Evolutionary conservation across 2,888 invertebrate genomes (phyloP).

Genomic region (Deilephila elpenor): DNA sequence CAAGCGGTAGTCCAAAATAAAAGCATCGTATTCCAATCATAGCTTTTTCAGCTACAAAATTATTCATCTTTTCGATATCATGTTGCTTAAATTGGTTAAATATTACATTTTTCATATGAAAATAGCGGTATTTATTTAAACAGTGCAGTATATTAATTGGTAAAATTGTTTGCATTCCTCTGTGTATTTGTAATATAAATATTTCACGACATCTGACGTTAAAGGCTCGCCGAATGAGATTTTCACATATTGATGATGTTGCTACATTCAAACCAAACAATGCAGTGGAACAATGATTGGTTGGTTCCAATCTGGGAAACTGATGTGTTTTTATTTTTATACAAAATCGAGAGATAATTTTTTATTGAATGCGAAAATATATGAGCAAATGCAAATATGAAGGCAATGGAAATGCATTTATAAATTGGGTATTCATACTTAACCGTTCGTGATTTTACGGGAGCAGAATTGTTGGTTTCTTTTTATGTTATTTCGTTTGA

Average conservation of each 20-base stretch:
- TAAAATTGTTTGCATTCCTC: constrained; percentile 66
- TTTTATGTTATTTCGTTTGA: constrained; percentile 4
- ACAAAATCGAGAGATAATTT: constrained; percentile 11
- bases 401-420: constrained; percentile 20
- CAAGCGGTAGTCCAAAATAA: too few relatives aligned
- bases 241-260: constrained; percentile 79
- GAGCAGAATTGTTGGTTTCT: background rate
- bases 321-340: constrained; percentile 52
- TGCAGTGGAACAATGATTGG: constrained; percentile 61
- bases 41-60: background rate
- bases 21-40: background rate
- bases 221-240: constrained; percentile 66
- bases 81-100: constrained; percentile 16
- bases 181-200: constrained; percentile 67
- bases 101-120: background rate
- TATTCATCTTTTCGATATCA: background rate
- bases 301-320: constrained; percentile 66
- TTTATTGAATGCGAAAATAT: constrained; percentile 22
- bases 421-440: background rate
- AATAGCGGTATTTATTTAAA: constrained; percentile 39
- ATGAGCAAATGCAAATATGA: constrained; percentile 27
- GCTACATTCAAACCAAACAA: constrained; percentile 73
- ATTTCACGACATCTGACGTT: constrained; percentile 66
- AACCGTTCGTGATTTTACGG: constrained; percentile 11
- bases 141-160: constrained; percentile 58